phyloP scores from a whole-genome alignment of 2,888 invertebrate species.

The Cryptophagus acutangulus region DNA sequence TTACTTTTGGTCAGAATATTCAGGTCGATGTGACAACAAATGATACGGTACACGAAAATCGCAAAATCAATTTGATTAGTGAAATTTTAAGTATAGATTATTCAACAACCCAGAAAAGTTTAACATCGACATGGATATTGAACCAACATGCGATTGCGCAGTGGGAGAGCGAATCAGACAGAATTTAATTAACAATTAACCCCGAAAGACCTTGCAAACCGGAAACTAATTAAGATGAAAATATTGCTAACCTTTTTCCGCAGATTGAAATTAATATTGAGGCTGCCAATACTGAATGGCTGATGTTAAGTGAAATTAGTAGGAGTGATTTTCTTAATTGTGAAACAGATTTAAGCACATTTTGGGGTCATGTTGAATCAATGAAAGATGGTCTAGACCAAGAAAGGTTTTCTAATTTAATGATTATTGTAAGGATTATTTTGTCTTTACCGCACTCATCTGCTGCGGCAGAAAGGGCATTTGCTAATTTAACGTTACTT shows the following conservation, averaged over 20 bases:
- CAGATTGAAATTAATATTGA: slow-evolving; percentile 13
- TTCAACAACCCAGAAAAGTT: too few species aligned
- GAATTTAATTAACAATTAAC: too few species aligned
- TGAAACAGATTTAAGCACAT: slow-evolving; percentile 2
- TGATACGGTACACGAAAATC: too few species aligned
- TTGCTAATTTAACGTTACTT: slow-evolving; percentile 10
- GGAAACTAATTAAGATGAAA: too few species aligned
- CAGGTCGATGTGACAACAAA: too few species aligned
- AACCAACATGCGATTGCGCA: too few species aligned
- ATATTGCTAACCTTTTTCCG: slow-evolving; percentile 15
- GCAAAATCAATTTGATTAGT: too few species aligned
- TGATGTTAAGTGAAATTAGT: slow-evolving; percentile 9
- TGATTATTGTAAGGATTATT: slow-evolving; percentile 2
- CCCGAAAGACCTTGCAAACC: too few species aligned
- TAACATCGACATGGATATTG: too few species aligned
- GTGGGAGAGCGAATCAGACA: too few species aligned
- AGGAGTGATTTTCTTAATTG: background rate
- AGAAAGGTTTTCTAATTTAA: slow-evolving; percentile 13
- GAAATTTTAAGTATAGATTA: too few species aligned
- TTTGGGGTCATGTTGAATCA: slow-evolving; percentile 5
- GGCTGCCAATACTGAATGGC: slow-evolving; percentile 15
- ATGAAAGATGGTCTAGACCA: slow-evolving; percentile 12
- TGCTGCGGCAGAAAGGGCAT: slow-evolving; percentile 13
- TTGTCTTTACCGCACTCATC: slow-evolving; percentile 13
- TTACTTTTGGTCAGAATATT: too few species aligned